phyloP scores from a whole-genome alignment of 2,888 invertebrate genomes.

The Phaonia tiefii region DNA sequence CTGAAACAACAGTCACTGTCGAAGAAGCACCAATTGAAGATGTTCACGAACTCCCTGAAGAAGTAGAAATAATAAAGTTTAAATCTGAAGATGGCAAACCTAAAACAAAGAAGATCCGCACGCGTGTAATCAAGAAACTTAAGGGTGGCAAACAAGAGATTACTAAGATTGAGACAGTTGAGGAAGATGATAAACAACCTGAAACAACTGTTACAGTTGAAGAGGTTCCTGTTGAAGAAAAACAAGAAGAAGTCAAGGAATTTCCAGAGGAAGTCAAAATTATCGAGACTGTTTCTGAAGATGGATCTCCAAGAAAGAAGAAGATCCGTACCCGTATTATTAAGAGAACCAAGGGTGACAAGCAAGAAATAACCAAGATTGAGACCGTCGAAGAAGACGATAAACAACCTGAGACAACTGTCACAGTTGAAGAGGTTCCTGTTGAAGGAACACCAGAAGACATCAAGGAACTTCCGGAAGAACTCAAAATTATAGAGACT shows the following conservation, averaged over 20 bases:
- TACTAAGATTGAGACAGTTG: conserved; percentile 77
- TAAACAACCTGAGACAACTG: conserved; percentile 75
- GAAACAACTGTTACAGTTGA: conserved; percentile 74
- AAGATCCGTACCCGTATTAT: conserved; percentile 76
- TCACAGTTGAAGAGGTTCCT: conserved; percentile 70
- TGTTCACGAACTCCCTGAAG: conserved; percentile 37
- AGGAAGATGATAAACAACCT: conserved; percentile 75
- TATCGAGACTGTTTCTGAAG: conserved; percentile 70
- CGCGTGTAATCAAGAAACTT: conserved; percentile 78
- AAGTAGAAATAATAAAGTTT: conserved; percentile 54
- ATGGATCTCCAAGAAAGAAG: conserved; percentile 73
- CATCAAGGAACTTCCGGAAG: conserved; percentile 56
- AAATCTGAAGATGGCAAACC: conserved; percentile 69
- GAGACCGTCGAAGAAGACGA: conserved; percentile 78
- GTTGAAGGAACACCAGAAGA: conserved; percentile 67
- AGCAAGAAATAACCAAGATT: conserved; percentile 78
- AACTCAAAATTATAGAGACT: conserved; percentile 52
- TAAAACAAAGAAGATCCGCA: conserved; percentile 72
- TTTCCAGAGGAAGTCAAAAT: conserved; percentile 72
- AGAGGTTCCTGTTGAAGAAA: conserved; percentile 67
- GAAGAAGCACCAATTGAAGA: conserved; percentile 24
- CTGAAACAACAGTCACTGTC: conserved; percentile 33
- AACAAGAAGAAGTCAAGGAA: conserved; percentile 64
- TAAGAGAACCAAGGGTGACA: conserved; percentile 74
- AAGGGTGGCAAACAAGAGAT: conserved; percentile 78